Base-by-base conservation (phyloP, 2,797 vertebrate genomes). In the Naso thynnoides region DNA sequence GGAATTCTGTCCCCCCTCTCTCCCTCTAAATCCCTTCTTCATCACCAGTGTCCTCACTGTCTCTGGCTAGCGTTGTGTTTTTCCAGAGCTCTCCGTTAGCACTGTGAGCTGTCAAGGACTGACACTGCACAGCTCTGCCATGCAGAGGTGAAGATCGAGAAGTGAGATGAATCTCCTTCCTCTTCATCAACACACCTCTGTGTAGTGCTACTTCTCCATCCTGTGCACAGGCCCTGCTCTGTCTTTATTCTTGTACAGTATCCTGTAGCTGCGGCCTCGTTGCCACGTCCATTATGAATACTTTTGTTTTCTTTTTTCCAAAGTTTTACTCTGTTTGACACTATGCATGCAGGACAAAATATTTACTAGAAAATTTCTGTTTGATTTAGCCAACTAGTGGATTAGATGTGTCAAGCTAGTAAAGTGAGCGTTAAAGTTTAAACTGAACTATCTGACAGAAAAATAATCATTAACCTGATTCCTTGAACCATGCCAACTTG, bases 111-210 rank as follows among this genome's bases (percentile, higher is more conserved):
- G 84, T 82, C 84, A 64, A 6, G 36, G 39, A 8, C 21, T 76
- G 81, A 89, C 36, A 31, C 76, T 81, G 76, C 62, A 47, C 84
- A 87, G 84, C 71, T 73, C 69, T 56, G 47, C 60, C 52, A 66
- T 53, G 62, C 67, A 16, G 42, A 39, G 68, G 63, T 49, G 63
- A 73, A 27, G 61, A 52, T 49, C 7, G 3, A 63, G 39, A 68
- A 79, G 78, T 76, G 67, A 70, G 58, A 84, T 70, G 57, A 75
- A 82, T 82, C 73, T 36, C 49, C 66, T 39, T 73, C 56, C 73
- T 66, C 73, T 76, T 79, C 50, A 57, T 84, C 74, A 47, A 53
- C 78, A 53, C 78, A 79, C 75, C 48, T 56, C 59, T 50, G 39
- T 42, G 42, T 13, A 14, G 23, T 23, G 45, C 41, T 42, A 18